Base-by-base conservation (phyloP, 1,140 invertebrate species). In the Drosophila pallidifrons region DNA sequence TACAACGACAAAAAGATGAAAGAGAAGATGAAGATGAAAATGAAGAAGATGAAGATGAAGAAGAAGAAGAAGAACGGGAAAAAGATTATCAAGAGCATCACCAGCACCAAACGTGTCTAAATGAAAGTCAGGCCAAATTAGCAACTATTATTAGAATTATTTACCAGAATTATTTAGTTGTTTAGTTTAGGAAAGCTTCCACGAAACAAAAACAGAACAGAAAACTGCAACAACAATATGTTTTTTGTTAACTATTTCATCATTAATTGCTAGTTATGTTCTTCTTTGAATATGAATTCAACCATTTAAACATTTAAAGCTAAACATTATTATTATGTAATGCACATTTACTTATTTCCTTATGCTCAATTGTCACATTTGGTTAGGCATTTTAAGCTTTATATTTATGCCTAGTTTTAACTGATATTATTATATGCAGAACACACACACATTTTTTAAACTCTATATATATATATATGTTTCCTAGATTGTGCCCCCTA, bases 71-170 rank as follows among this genome's bases (percentile, higher is more conserved):
- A 25, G 20, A 57, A 28, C 81, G 63, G 15, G 67, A 85, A 63
- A 43, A 61, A n/a, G n/a, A 65, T n/a, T 43, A 77, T n/a, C 30
- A 63, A 2, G 51, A 73, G 11, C 49, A 77, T 13, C 52, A 79
- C 35, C 64, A 85, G 74, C 77, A 87, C 82, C 82, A 87, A 87
- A 88, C 85, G 83, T 88, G 85, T 88, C 85, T 88, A 88, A 88
- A 86, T 75, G 51, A 89, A 83, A 88, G 85, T 88, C 83, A 88
- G 83, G 83, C 83, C 83, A 88, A 88, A 88, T 88, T 88, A 88
- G 85, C 77, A 83, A 88, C 83, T 88, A 87, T 88, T 71, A 71
- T 69, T 75, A 82, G 64, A 57, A 70, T 57, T 61, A 54, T 65
- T 49, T 49, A 55, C 52, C 49, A 73, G 43, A 70, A 67, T 38